Evolutionary conservation across 2,113 vertebrate species (phyloP), one percentile per base, ranked within the genome.

Genomic region (Podarcis muralis): DNA sequence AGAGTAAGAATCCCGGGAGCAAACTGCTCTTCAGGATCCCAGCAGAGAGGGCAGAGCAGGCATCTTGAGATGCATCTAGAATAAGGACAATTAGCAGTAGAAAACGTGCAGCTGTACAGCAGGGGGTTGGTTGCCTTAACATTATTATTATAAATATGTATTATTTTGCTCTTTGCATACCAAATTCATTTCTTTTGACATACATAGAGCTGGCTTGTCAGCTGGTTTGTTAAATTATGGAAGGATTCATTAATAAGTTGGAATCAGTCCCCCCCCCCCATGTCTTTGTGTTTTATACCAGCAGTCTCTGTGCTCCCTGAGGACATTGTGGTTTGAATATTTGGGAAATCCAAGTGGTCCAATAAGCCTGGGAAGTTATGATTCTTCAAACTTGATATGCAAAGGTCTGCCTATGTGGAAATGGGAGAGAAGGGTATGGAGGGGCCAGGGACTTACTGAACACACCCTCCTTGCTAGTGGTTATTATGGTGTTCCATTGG

Each of bases 1-100:
- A 20, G 37, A 30, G 30, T 16, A 40, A 8, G 53, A 65, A 0
- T 6, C 9, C 0, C 32, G 27, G 43, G 22, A 37, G 87, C 1
- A 88, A 88, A 3, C 23, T 81, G 66, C 48, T 65, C 66, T 93
- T 66, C 82, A 95, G 81, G 90, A 93, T 83, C 30, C 75, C 32
- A 90, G 37, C 2, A 43, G 66, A 84, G 23, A 2, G 20, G 25
- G 62, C 78, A 86, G 62, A 91, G n/a, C 5, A 78, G 27, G 83
- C 74, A 84, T 92, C 53, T 90, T 91, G 69, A 92, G 72, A 89
- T 83, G 68, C 71, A 83, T 87, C 85, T 89, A 91, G 83, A 91
- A 92, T 89, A 91, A 94, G 86, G 83, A 92, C 71, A 87, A 87
- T 92, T 92, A 94, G 69, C 75, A 79, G 7, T 37, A 84, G 76